phyloP scores from a whole-genome alignment of 2,113 vertebrate species.

The Orycteropus afer region DNA sequence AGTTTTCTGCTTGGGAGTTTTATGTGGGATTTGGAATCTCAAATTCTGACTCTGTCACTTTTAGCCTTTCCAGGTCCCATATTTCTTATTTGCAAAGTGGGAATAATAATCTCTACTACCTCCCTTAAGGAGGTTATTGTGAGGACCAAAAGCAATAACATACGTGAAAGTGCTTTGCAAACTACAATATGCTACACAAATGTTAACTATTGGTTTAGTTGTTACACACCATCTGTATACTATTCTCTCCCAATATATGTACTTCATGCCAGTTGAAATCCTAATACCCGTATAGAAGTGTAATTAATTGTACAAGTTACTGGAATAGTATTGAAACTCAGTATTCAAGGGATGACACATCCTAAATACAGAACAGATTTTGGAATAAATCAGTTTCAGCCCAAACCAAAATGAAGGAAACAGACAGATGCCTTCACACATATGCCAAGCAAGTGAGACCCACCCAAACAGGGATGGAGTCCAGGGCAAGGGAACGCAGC shows the following conservation, averaged over 20 bases:
- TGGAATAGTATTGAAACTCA: conserved; percentile 56
- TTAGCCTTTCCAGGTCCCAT: neutral
- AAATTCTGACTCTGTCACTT: neutral
- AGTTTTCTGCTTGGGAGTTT: neutral
- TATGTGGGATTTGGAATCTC: neutral
- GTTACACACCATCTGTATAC: conserved; percentile 7
- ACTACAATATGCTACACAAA: neutral
- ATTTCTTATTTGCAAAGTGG: neutral
- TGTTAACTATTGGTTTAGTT: neutral
- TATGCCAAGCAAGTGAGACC: conserved; percentile 39
- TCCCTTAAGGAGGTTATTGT: neutral
- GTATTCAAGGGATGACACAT: conserved; percentile 45
- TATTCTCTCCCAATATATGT: conserved; percentile 3
- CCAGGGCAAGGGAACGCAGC: neutral
- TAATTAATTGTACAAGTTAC: conserved; percentile 77
- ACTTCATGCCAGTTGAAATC: conserved; percentile 44
- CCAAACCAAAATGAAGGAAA: conserved; percentile 51
- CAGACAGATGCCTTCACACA: conserved; percentile 62
- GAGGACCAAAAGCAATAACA: neutral
- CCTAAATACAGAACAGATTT: conserved; percentile 73
- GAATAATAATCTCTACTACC: neutral
- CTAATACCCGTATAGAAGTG: conserved; percentile 52
- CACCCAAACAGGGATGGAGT: neutral
- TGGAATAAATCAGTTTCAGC: conserved; percentile 68
- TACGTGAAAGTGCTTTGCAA: neutral